These are phyloP conservation scores for Hylomyscus alleni DNA, from an alignment of 2,797 vertebrate species.

Conservation along the genomic window DNA sequence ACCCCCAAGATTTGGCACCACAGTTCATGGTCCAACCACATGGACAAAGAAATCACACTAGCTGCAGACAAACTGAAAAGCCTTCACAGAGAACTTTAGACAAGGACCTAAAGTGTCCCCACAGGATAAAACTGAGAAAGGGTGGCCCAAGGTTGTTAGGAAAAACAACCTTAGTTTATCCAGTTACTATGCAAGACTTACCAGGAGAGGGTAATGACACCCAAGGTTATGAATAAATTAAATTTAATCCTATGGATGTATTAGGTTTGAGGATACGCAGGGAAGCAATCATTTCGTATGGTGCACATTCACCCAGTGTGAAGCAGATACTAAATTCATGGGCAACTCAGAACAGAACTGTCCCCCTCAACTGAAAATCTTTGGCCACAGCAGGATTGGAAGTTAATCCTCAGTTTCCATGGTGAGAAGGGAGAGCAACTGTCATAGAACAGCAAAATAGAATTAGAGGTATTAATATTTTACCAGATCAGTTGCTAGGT, in stretches of 20 bases:
- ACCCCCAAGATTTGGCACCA: neutral
- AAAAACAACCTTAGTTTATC: neutral
- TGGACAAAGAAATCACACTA: neutral
- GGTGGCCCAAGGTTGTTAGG: neutral
- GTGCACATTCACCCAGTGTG: neutral
- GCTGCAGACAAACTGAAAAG: neutral
- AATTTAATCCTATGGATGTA: neutral
- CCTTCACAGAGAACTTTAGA: neutral
- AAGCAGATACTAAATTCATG: neutral
- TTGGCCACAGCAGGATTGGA: neutral
- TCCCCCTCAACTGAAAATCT: neutral
- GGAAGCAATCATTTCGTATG: neutral
- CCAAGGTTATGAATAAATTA: neutral
- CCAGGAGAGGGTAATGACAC: neutral
- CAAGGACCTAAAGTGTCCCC: neutral
- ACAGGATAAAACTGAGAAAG: neutral
- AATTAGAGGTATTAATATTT: neutral
- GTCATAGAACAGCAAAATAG: neutral
- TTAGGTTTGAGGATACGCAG: neutral
- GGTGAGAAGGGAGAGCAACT: neutral
- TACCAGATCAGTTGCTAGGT: neutral
- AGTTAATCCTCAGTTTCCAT: neutral
- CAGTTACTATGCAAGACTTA: neutral
- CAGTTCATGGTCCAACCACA: neutral
- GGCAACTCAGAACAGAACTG: neutral